Evolutionary conservation across 2,113 vertebrate genomes (phyloP).

Genomic region (Deroptyus accipitrinus): DNA sequence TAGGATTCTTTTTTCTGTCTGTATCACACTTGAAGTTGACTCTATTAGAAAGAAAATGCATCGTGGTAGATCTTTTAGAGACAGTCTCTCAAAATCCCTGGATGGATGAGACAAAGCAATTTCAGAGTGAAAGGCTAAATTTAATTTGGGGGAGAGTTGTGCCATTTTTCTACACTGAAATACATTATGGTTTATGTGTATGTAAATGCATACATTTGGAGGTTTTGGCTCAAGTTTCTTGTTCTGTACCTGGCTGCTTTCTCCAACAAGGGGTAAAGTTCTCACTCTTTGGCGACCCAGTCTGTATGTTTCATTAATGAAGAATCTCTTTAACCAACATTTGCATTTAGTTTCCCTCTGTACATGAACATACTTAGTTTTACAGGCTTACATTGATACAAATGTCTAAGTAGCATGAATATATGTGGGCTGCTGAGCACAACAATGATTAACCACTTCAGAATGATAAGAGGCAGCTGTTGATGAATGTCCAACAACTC

Average conservation of each 20-base stretch:
- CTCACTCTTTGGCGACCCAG: not conserved
- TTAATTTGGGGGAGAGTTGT: not conserved
- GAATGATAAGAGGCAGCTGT: not conserved
- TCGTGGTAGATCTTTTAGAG: not conserved
- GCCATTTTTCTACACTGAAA: not conserved
- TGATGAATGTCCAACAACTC: slow-evolving; percentile 1
- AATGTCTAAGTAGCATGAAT: not conserved
- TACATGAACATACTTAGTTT: not conserved
- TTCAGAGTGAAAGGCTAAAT: not conserved
- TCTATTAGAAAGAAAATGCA: not conserved
- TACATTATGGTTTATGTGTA: not conserved
- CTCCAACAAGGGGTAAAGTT: not conserved
- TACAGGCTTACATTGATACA: not conserved
- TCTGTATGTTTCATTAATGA: not conserved
- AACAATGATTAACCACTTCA: not conserved
- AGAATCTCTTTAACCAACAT: not conserved
- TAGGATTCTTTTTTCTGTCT: not conserved
- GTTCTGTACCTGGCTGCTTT: not conserved
- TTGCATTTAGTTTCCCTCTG: not conserved
- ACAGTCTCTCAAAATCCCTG: not conserved
- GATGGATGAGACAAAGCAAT: not conserved
- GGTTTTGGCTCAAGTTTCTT: not conserved
- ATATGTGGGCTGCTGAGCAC: not conserved
- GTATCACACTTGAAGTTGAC: not conserved
- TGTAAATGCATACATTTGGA: not conserved